Base-by-base conservation (phyloP, 2,797 vertebrate genomes). In the Calcarius lapponicus region DNA sequence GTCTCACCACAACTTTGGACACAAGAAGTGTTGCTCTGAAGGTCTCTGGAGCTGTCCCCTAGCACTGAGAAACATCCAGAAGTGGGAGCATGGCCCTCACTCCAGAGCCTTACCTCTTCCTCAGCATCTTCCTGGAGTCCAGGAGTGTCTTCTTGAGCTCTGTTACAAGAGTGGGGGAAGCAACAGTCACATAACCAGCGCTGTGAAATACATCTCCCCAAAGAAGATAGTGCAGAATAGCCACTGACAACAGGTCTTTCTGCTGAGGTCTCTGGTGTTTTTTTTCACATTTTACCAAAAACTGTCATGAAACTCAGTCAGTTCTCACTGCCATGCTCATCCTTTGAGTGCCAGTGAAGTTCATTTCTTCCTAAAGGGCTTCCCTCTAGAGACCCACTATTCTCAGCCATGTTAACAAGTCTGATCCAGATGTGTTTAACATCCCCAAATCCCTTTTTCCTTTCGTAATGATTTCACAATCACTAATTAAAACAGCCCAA, bases 51-150 rank as follows among this genome's bases (percentile, higher is more conserved):
- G 67, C 26, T 81, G 50, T 26, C 6, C 28, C 78, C 71, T 58
- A 6, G 7, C n/a, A 43, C 3, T 64, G 53, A 31, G 50, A 61
- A 85, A 40, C 31, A 47, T 4, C 7, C 42, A 64, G 10, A 64
- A 80, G 48, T 25, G 21, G 16, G 62, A 61, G 25, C 50, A 2
- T 9, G 22, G 14, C 24, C 36, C 42, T 75, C 9, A 1, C 6
- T 32, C 17, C 0, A 3, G 60, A 83, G 73, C 80, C 96, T 96
- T 96, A 98, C 99, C 97, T 96, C 97, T 98, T 99, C 92, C 96
- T 98, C 78, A 99, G 96, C 94, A 98, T 6, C 95, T 98, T 99
- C 95, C 97, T 98, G 94, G 98, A 98, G 65, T 98, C 98, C 91
- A 94, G 84, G 57, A 99, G 97, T 48, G 98, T 96, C 94, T 98